Evolutionary conservation across 2,797 vertebrate species (phyloP).

Genomic region (Holocentrus rufus): DNA sequence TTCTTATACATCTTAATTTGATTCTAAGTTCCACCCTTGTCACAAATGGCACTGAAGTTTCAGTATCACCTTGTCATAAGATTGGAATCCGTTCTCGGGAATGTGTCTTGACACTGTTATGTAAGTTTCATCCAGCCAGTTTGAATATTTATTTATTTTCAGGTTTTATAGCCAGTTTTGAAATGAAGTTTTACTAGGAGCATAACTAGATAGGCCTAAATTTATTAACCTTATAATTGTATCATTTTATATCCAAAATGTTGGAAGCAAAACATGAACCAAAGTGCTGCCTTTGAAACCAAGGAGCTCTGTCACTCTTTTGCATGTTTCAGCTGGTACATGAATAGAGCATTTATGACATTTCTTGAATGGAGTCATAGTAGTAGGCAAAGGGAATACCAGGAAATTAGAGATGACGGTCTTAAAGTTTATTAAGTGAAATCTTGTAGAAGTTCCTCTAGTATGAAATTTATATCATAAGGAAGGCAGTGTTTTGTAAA

Average conservation of each 20-base stretch:
- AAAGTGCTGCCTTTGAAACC: neutral
- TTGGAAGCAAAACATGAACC: neutral
- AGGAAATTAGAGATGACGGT: conserved; percentile 8
- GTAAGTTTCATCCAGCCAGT: neutral
- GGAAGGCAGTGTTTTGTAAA: neutral
- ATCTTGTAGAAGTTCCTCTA: neutral
- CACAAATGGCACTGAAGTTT: neutral
- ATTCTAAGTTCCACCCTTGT: neutral
- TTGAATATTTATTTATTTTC: neutral
- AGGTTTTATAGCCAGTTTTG: neutral
- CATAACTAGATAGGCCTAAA: neutral
- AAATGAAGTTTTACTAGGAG: neutral
- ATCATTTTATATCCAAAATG: conserved; percentile 1
- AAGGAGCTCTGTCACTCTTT: neutral
- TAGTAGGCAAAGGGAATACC: neutral
- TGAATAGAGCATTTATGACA: neutral
- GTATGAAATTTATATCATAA: neutral
- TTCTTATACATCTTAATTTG: neutral
- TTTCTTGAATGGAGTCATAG: neutral
- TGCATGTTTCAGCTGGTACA: neutral
- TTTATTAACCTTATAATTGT: neutral
- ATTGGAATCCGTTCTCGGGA: neutral
- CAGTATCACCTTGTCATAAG: neutral
- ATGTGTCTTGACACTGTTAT: neutral
- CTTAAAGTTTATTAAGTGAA: neutral